These are phyloP conservation scores for Nannobrachium achirus DNA, from an alignment of 2,113 vertebrate genomes.

Conservation along the genomic window DNA sequence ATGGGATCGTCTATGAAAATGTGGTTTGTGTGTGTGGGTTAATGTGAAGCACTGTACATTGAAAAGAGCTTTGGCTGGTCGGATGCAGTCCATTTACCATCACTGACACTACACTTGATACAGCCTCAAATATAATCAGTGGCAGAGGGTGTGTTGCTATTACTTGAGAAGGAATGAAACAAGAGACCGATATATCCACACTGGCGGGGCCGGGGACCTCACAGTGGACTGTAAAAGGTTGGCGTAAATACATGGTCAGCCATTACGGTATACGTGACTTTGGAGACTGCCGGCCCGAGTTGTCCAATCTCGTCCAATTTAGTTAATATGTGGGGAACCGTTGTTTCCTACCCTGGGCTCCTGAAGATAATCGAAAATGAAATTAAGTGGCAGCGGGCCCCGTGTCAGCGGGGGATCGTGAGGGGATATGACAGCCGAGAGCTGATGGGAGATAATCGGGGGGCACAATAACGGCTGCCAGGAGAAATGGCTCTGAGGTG, in stretches of 20 bases:
- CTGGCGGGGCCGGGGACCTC: neutral
- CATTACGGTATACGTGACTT: slow-evolving; percentile 11
- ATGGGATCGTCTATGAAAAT: neutral
- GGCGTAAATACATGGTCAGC: slow-evolving; percentile 19
- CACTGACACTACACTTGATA: no score
- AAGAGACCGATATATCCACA: slow-evolving; percentile 11
- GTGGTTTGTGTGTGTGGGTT: no score
- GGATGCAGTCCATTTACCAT: no score
- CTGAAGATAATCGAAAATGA: slow-evolving; percentile 44
- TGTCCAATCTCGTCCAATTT: slow-evolving; percentile 38
- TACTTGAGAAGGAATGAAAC: neutral
- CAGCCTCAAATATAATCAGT: no score
- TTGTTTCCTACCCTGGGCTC: slow-evolving; percentile 4
- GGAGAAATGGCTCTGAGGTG: slow-evolving; percentile 17
- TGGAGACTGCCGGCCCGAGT: slow-evolving; percentile 1
- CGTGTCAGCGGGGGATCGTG: slow-evolving; percentile 26
- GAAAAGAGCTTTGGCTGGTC: no score
- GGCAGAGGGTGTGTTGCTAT: neutral
- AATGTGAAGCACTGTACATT: no score
- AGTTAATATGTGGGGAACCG: slow-evolving; percentile 23
- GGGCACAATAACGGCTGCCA: slow-evolving; percentile 33
- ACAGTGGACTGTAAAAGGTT: neutral
- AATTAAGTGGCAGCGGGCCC: slow-evolving; percentile 38
- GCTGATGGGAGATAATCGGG: slow-evolving; percentile 63
- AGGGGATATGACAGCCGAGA: slow-evolving; percentile 32